These are phyloP conservation scores for Aphelinus certus DNA, from an alignment of 1,140 invertebrate species.

Conservation along the genomic window DNA sequence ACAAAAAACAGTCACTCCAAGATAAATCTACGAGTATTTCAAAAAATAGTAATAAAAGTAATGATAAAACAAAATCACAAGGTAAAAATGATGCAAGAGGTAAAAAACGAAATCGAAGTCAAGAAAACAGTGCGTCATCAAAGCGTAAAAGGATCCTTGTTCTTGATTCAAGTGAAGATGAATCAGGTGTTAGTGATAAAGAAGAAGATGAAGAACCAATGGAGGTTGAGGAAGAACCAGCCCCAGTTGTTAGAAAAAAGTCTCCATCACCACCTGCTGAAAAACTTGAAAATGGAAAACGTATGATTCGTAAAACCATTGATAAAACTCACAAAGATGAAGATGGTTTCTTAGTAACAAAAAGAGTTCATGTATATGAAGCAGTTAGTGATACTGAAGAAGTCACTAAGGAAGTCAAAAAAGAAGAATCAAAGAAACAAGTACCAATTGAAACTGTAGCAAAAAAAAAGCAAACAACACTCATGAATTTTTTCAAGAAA, in stretches of 20 bases:
- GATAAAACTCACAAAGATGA: constrained; percentile 57
- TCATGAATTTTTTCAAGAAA: constrained; percentile 57
- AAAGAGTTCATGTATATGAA: constrained; percentile 57
- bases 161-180: constrained; percentile 55
- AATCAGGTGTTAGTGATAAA: constrained; percentile 40
- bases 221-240: constrained; percentile 37
- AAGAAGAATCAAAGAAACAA: constrained; percentile 36
- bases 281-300: constrained; percentile 50
- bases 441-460: constrained; percentile 39
- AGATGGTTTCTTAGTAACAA: constrained; percentile 59
- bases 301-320: constrained; percentile 54
- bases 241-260: constrained; percentile 32
- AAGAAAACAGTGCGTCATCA: constrained; percentile 44
- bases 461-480: constrained; percentile 43
- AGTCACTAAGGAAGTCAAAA: constrained; percentile 8
- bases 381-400: constrained; percentile 54
- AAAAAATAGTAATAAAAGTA: constrained; percentile 31
- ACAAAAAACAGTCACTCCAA: constrained; percentile 21
- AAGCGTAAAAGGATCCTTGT: constrained; percentile 58
- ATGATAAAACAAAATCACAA: constrained; percentile 17
- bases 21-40: constrained; percentile 5
- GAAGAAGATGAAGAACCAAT: constrained; percentile 41
- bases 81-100: constrained; percentile 30
- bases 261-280: constrained; percentile 48
- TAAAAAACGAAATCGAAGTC: constrained; percentile 51